Evolutionary conservation across 2,113 vertebrate genomes (phyloP).

Genomic region (Delphinus delphis): DNA sequence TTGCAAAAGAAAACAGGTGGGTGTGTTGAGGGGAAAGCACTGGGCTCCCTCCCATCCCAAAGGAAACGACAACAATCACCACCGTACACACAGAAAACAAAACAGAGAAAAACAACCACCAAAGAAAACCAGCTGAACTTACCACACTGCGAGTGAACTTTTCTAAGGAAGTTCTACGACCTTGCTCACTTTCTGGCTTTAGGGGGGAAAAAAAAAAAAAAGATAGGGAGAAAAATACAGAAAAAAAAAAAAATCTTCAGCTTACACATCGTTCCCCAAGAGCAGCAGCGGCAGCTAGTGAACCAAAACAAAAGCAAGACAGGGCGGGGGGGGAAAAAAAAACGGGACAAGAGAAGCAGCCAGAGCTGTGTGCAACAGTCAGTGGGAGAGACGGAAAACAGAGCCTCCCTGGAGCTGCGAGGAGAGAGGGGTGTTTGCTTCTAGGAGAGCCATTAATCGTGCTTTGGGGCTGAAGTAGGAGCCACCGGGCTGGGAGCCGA

Average conservation of each 20-base stretch:
- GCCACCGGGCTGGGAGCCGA: not conserved
- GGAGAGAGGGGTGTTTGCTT: not conserved
- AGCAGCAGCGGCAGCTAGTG: conserved; percentile 79
- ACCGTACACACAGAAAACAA: not conserved
- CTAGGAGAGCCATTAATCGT: fast-evolving
- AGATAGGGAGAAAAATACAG: conserved; percentile 83
- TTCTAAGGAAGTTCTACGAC: conserved; percentile 98
- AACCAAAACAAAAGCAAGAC: conserved; percentile 77
- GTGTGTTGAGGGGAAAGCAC: conserved; percentile 38
- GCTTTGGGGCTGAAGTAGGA: not conserved
- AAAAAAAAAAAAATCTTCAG: conserved; percentile 83
- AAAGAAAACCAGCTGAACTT: conserved; percentile 86
- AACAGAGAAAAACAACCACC: conserved; percentile 67
- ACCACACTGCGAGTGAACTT: conserved; percentile 99
- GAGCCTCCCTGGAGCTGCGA: conserved; percentile 57
- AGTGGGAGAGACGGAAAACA: conserved; percentile 59
- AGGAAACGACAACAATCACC: conserved; percentile 46
- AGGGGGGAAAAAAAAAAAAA: conserved; percentile 52
- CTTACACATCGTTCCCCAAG: conserved; percentile 81
- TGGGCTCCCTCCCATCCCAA: conserved; percentile 62
- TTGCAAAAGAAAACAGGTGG: conserved; percentile 48
- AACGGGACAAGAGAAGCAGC: conserved; percentile 74
- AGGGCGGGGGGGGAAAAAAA: conserved; percentile 46
- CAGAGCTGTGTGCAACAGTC: conserved; percentile 79
- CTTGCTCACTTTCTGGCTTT: conserved; percentile 97